These are phyloP conservation scores for Luidia sarsii DNA, from an alignment of 53 echinoderm and acorn worm genomes.

Conservation along the genomic window DNA sequence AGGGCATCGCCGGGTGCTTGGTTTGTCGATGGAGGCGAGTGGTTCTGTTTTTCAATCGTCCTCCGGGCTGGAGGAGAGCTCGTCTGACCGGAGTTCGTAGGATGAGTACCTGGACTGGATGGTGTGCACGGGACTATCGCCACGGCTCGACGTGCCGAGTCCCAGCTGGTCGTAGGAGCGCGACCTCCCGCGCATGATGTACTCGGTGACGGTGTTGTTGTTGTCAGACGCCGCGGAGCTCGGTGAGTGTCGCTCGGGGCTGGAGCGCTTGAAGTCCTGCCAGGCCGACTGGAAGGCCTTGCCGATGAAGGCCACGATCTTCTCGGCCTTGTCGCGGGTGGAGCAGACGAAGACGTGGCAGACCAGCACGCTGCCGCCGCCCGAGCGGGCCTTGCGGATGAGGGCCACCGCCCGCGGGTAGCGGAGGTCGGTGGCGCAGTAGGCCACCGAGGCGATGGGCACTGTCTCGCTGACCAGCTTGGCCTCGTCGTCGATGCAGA, in stretches of 20 bases:
- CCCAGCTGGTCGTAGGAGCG: not conserved
- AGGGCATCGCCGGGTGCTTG: too few relatives aligned
- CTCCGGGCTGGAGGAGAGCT: conserved; percentile 31
- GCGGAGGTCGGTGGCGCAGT: conserved; percentile 74
- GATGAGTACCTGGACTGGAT: conserved; percentile 15
- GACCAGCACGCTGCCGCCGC: conserved; percentile 44
- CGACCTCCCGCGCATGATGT: conserved; percentile 25
- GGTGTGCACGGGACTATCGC: not conserved
- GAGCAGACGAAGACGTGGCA: conserved; percentile 64
- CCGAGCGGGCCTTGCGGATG: conserved; percentile 51
- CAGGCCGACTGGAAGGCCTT: conserved; percentile 70
- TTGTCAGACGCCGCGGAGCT: not conserved
- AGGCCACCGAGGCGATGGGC: conserved; percentile 70
- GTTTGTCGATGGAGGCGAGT: too few relatives aligned
- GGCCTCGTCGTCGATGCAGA: conserved; percentile 60
- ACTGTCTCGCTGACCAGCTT: conserved; percentile 45
- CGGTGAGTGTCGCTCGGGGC: too few relatives aligned
- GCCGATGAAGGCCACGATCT: conserved; percentile 62
- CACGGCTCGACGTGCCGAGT: not conserved
- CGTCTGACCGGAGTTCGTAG: conserved; percentile 25
- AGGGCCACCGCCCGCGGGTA: conserved; percentile 66
- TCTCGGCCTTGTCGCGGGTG: conserved; percentile 61
- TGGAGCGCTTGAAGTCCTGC: conserved; percentile 58
- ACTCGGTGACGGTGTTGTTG: conserved; percentile 25
- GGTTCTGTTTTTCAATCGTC: not conserved